Evolutionary conservation across 2,797 vertebrate genomes (phyloP).

Genomic region (Gymnoscopelus braueri): DNA sequence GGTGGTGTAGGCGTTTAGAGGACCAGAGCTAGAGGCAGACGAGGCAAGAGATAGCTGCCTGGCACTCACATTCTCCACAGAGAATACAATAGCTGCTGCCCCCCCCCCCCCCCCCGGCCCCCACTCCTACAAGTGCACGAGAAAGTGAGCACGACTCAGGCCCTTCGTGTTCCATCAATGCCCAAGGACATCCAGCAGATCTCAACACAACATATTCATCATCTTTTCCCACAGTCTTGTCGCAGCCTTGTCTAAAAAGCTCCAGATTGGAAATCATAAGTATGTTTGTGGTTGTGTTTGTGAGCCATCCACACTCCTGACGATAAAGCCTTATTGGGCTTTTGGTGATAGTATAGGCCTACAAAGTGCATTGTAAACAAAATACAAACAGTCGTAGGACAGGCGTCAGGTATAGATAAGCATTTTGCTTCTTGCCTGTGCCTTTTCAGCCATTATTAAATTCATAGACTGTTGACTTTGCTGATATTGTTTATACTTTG

Average conservation of each 20-base stretch:
- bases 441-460: too few species aligned
- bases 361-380: constrained; percentile 15
- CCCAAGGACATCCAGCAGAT: constrained; percentile 52
- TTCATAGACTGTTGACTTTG: too few species aligned
- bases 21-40: constrained; percentile 63
- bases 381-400: not conserved
- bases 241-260: constrained; percentile 4
- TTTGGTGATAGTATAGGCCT: not conserved
- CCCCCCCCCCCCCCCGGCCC: constrained; percentile 5
- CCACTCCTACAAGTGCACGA: constrained; percentile 13
- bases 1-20: constrained; percentile 69
- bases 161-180: constrained; percentile 43
- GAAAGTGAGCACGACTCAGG: constrained; percentile 37
- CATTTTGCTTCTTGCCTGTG: too few species aligned
- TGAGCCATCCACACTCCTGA: not conserved
- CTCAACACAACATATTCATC: constrained; percentile 13
- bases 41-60: constrained; percentile 60
- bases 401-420: too few species aligned
- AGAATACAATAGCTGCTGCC: constrained; percentile 29
- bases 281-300: not conserved
- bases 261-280: not conserved
- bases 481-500: too few species aligned
- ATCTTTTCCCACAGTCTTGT: not conserved
- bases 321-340: not conserved
- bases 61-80: constrained; percentile 45